Evolutionary conservation across 2,888 invertebrate species (phyloP).

Genomic region (Megalurothrips usitatus): DNA sequence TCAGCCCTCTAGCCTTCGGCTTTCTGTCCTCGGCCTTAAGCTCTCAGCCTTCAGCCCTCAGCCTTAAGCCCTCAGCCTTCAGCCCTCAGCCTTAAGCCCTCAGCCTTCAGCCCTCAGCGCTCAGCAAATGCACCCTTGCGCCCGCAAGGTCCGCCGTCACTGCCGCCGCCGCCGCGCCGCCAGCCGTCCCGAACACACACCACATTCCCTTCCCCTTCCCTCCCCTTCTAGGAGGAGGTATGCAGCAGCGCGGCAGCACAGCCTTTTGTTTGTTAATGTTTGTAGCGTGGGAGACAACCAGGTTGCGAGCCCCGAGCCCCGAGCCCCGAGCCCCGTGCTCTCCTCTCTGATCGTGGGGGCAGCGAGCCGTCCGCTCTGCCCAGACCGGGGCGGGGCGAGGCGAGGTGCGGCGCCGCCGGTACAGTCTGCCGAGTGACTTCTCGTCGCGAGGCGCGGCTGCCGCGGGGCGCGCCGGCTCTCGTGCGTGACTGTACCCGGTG

Average conservation of each 20-base stretch:
- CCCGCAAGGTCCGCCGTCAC: not conserved
- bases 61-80: not conserved
- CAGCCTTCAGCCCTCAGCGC: not conserved
- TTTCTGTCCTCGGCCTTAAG: no score
- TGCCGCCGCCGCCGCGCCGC: not conserved
- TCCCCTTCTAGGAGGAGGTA: not conserved
- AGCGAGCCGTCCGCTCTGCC: not conserved
- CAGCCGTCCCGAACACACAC: not conserved
- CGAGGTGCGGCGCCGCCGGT: no score
- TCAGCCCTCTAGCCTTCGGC: no score
- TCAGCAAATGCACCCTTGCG: no score
- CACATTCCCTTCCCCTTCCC: not conserved
- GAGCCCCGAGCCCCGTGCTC: not conserved
- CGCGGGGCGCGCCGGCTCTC: no score
- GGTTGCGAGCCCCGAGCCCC: not conserved
- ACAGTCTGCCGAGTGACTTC: no score
- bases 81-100: not conserved
- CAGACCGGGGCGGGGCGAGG: no score
- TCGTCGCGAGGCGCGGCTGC: no score
- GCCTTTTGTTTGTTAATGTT: slow-evolving; percentile 7
- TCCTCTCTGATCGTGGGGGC: not conserved
- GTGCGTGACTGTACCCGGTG: no score
- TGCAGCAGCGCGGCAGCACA: not conserved
- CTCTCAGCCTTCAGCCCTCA: no score
- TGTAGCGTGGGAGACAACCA: slow-evolving; percentile 5